Base-by-base conservation (phyloP, 2,113 vertebrate species). In the Dissostichus mawsoni region DNA sequence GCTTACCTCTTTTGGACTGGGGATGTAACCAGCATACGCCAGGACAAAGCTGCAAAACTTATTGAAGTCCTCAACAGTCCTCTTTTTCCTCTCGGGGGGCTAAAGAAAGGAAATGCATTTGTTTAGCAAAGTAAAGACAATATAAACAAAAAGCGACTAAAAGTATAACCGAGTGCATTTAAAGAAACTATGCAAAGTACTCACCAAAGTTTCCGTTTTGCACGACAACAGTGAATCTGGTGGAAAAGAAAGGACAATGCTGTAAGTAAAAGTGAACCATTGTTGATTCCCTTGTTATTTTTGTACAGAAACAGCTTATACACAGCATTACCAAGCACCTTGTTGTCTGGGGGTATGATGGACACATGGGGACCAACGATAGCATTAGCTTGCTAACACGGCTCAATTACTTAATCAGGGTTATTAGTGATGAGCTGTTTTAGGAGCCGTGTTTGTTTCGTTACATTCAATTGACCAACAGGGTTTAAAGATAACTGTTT, bases 11-110 rank as follows among this genome's bases (percentile, higher is more conserved):
- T 97, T 97, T 29, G 96, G 93, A 67, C 95, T 91, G 0, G 97
- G 97, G 80, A 97, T 98, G 85, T 98, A 97, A 48, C 96, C 96
- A 0, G 97, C 96, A 66, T 98, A 97, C 0, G 96, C 96, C 85
- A 98, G 90, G 36, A 97, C 97, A 81, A 97, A 97, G 87, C 96
- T 97, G 92, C 96, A 97, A 89, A 97, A 97, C 90, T 97, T 96
- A 92, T 97, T 97, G 93, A 97, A 97, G 91, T 97, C 97, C 73
- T 97, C 97, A 58, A 97, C 97, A 1, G 97, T 97, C 85, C 97
- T 95, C 85, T 96, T 95, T 69, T 95, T 96, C 87, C 95, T 96
- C 86, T 97, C 96, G 29, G 96, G 95, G 67, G 97, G 96, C 96
- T 97, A 63, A 18, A 92, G 69, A 56, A 67, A 76, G 16, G 8